phyloP scores from a whole-genome alignment of 1,140 invertebrate species.

The Lanistes nyassanus region DNA sequence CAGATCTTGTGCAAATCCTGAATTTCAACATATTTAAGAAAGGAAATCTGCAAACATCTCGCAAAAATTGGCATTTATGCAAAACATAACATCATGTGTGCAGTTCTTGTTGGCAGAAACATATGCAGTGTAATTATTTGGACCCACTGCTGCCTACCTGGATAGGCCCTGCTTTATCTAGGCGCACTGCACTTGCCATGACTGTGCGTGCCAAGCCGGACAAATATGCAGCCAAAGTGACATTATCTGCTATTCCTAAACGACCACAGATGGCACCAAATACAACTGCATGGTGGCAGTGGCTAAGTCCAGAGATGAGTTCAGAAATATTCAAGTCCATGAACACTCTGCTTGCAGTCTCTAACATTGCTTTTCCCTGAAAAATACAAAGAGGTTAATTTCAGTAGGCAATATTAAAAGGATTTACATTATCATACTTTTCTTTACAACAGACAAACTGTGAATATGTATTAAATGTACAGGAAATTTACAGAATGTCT shows the following conservation, averaged over 20 bases:
- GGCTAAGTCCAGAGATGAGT: constrained; percentile 6
- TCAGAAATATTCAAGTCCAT: constrained; percentile 8
- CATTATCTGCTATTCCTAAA: constrained; percentile 24
- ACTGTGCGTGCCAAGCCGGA: constrained; percentile 29
- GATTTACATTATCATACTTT: background rate
- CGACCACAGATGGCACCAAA: constrained; percentile 33
- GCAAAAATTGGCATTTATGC: too few species aligned
- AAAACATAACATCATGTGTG: too few species aligned
- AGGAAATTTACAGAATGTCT: too few species aligned
- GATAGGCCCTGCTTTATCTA: constrained; percentile 34
- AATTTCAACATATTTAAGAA: too few species aligned
- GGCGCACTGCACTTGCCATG: constrained; percentile 32
- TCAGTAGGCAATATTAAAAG: background rate
- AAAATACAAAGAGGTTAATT: constrained; percentile 1
- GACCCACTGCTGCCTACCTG: constrained; percentile 21
- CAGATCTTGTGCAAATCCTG: too few species aligned
- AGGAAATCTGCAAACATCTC: too few species aligned
- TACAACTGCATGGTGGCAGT: constrained; percentile 34
- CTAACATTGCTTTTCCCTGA: constrained; percentile 34
- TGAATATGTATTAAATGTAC: background rate
- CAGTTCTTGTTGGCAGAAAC: too few species aligned
- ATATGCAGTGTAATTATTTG: too few species aligned
- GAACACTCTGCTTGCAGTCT: constrained; percentile 27
- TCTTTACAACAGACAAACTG: background rate
- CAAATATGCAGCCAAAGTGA: constrained; percentile 29